phyloP scores from a whole-genome alignment of 2,113 vertebrate species.

The Otolemur garnettii region DNA sequence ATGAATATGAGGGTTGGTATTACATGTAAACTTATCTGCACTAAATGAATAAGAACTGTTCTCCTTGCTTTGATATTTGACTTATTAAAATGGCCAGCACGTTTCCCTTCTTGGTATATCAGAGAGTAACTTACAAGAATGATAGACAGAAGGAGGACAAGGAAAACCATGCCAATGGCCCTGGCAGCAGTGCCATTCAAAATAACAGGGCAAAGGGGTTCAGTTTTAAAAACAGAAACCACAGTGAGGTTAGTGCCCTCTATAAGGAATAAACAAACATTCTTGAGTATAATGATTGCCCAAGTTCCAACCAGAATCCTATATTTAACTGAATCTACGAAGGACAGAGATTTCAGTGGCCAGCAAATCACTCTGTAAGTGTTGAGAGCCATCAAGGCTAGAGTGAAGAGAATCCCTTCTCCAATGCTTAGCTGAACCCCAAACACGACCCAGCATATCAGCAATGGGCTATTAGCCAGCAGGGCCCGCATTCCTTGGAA shows the following conservation, averaged over 20 bases:
- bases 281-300: slow-evolving; percentile 62
- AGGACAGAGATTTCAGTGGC: slow-evolving; percentile 74
- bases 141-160: slow-evolving; percentile 72
- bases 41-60: slow-evolving; percentile 83
- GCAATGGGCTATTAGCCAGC: slow-evolving; percentile 50
- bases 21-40: slow-evolving; percentile 86
- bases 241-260: neutral
- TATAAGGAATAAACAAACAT: slow-evolving; percentile 63
- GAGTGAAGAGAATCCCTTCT: slow-evolving; percentile 83
- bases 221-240: neutral
- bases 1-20: slow-evolving; percentile 82
- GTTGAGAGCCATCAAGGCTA: slow-evolving; percentile 85
- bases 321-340: slow-evolving; percentile 11
- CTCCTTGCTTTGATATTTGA: slow-evolving; percentile 83
- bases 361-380: slow-evolving; percentile 80
- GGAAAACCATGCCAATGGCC: slow-evolving; percentile 70
- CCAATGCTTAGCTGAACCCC: slow-evolving; percentile 81
- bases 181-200: slow-evolving; percentile 44
- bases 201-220: slow-evolving; percentile 68
- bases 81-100: slow-evolving; percentile 84
- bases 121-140: slow-evolving; percentile 81
- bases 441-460: slow-evolving; percentile 83
- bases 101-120: slow-evolving; percentile 84
- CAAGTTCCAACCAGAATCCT: slow-evolving; percentile 62
- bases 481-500: slow-evolving; percentile 75